Conservation (phyloP, 2,888 invertebrate species). For the Fabriciana adippe region DNA sequence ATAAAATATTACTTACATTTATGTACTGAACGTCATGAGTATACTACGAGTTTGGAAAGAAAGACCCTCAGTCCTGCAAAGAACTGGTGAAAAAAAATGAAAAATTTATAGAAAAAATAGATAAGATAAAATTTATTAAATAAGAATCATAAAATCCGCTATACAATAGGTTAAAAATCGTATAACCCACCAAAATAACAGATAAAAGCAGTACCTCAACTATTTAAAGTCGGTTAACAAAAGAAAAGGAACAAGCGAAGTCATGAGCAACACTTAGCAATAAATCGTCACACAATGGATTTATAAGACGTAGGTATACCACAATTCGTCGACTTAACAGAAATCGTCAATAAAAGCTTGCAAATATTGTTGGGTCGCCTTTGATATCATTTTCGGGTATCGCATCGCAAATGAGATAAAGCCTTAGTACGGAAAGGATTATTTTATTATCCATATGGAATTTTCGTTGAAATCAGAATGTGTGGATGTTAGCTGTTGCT, state of each 20-base stretch:
- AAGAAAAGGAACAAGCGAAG: neutral
- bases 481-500: conserved; percentile 23
- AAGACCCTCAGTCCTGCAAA: too few relatives aligned
- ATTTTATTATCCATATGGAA: conserved; percentile 55
- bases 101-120: too few relatives aligned
- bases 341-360: conserved; percentile 19
- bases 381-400: conserved; percentile 51
- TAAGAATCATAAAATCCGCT: too few relatives aligned
- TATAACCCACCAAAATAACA: too few relatives aligned
- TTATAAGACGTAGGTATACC: neutral
- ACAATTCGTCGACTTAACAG: conserved; percentile 17
- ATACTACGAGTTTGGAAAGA: too few relatives aligned
- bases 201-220: too few relatives aligned
- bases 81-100: too few relatives aligned
- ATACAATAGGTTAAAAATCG: too few relatives aligned
- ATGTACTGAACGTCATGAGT: too few relatives aligned
- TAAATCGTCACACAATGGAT: neutral
- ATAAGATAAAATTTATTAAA: too few relatives aligned
- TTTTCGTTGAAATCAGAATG: conserved; percentile 41
- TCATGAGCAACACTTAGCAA: neutral
- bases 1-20: too few relatives aligned
- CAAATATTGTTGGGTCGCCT: conserved; percentile 38
- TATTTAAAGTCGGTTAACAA: neutral
- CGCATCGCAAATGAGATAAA: conserved; percentile 51
- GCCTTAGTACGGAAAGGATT: conserved; percentile 48